These are phyloP conservation scores for Odontothrips loti DNA, from an alignment of 2,888 invertebrate genomes.

Conservation along the genomic window DNA sequence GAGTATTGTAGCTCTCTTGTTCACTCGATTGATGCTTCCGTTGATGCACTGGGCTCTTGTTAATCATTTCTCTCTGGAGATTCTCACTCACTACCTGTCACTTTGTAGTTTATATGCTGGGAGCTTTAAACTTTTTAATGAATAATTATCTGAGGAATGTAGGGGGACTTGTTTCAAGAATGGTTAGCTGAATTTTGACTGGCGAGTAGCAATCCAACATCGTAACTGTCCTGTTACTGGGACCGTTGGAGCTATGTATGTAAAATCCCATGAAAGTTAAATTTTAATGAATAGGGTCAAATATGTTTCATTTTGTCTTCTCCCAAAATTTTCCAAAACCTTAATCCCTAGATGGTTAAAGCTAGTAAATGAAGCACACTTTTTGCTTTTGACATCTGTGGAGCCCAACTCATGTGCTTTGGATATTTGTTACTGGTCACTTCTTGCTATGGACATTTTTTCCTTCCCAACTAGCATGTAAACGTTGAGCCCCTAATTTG, in stretches of 20 bases:
- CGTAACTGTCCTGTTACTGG: too few species aligned
- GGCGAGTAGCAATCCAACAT: too few species aligned
- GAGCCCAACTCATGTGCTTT: neutral
- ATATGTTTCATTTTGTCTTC: neutral
- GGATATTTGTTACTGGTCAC: conserved; percentile 29
- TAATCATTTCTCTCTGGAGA: neutral
- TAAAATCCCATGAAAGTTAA: too few species aligned
- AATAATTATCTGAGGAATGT: too few species aligned
- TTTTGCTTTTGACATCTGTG: conserved; percentile 15
- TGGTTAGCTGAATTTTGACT: too few species aligned
- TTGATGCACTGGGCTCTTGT: conserved; percentile 13
- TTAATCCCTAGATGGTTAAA: neutral
- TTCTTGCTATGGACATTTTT: conserved; percentile 40
- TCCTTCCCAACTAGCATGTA: conserved; percentile 30
- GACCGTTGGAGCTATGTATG: too few species aligned
- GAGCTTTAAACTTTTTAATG: neutral
- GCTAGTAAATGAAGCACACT: neutral
- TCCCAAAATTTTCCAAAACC: too few species aligned
- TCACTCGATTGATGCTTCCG: neutral
- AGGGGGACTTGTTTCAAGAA: too few species aligned
- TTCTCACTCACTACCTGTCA: conserved; percentile 6
- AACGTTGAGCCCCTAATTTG: too few species aligned
- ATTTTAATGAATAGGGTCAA: neutral
- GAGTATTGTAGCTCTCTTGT: conserved; percentile 20
- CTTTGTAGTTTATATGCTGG: neutral